Conservation (phyloP, 1,140 invertebrate genomes). For the Metaphire vulgaris region DNA sequence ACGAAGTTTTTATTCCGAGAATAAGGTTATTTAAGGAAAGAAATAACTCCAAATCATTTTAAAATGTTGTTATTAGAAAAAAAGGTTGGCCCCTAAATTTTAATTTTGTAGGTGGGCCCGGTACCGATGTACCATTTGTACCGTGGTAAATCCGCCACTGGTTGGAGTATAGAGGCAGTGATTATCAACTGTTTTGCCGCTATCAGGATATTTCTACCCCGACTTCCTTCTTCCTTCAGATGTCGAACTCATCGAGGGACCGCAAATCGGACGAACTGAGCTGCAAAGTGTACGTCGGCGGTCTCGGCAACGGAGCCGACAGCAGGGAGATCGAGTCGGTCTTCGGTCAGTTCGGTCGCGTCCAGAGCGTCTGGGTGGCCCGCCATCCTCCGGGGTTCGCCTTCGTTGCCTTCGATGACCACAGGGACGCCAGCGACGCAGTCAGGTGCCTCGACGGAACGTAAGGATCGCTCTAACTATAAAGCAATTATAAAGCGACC, state of each 20-base stretch:
- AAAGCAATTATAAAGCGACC: too few relatives aligned
- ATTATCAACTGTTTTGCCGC: too few relatives aligned
- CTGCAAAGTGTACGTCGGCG: conserved; percentile 5
- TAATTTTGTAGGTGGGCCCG: too few relatives aligned
- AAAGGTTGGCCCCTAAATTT: too few relatives aligned
- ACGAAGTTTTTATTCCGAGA: too few relatives aligned
- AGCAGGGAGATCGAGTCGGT: conserved; percentile 57
- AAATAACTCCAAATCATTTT: too few relatives aligned
- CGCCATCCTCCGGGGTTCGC: conserved; percentile 71
- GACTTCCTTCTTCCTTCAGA: not conserved
- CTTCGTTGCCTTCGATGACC: conserved; percentile 86
- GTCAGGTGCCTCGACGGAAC: conserved; percentile 77
- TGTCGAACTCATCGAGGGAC: not conserved
- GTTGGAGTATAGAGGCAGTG: too few relatives aligned
- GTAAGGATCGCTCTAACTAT: not conserved
- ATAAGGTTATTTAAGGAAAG: too few relatives aligned
- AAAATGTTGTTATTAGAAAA: too few relatives aligned
- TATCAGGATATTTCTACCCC: too few relatives aligned
- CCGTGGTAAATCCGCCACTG: too few relatives aligned
- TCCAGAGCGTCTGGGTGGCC: conserved; percentile 85
- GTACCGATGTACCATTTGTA: too few relatives aligned
- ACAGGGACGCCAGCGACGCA: conserved; percentile 81
- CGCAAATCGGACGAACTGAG: not conserved
- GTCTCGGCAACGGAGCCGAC: conserved; percentile 9
- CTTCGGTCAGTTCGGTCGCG: conserved; percentile 81